Percentiles rank a stretch among this genome's conserved stretches.
These are phyloP conservation scores for Lagocephalus sceleratus DNA, from an alignment of 2,797 vertebrate genomes.

Conservation along the genomic window DNA sequence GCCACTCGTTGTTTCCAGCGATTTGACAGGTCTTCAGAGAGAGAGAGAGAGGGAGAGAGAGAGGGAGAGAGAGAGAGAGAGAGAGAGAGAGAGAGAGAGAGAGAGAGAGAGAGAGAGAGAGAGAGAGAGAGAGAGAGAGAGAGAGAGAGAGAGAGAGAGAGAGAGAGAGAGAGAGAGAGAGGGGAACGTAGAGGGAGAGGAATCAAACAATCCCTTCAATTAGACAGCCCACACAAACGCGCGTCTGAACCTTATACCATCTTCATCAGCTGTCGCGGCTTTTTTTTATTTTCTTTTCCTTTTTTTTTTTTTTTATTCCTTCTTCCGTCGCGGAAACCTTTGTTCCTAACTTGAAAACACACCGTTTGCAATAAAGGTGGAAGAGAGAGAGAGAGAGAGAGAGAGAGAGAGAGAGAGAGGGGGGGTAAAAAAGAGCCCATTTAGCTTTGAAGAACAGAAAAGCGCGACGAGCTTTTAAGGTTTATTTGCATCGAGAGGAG, in stretches of 20 bases:
- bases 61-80: too few species aligned
- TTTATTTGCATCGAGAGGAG: conserved; percentile 64
- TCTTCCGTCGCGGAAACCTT: conserved; percentile 59
- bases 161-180: too few species aligned
- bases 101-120: too few species aligned
- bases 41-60: conserved; percentile 43
- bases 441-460: conserved; percentile 67
- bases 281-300: conserved; percentile 35
- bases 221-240: conserved; percentile 63
- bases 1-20: conserved; percentile 39
- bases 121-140: too few species aligned
- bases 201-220: conserved; percentile 70
- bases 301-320: conserved; percentile 46
- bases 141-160: too few species aligned
- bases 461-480: conserved; percentile 58
- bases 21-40: conserved; percentile 66
- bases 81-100: too few species aligned
- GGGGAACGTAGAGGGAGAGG: conserved; percentile 41
- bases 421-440: conserved; percentile 28
- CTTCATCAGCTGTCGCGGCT: conserved; percentile 61
- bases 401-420: background rate
- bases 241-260: conserved; percentile 57
- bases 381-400: conserved; percentile 39
- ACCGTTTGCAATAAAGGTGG: conserved; percentile 63
- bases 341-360: conserved; percentile 66